These are phyloP conservation scores for Protomyctophum bolini DNA, from an alignment of 2,113 vertebrate species.

Conservation along the genomic window DNA sequence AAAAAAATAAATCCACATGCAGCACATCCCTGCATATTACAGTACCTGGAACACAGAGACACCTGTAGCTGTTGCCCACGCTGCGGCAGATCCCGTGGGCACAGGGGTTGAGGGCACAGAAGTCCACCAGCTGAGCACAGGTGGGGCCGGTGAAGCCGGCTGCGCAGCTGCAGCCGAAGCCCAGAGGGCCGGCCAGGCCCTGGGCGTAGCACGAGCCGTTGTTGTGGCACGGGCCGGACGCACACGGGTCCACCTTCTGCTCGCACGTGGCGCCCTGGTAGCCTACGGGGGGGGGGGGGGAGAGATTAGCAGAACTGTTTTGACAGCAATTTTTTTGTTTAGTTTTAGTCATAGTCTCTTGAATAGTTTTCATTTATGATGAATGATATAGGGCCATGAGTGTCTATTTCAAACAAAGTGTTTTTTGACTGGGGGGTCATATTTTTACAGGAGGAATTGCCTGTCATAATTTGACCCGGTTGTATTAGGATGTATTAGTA, in stretches of 20 bases:
- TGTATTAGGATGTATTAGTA: no score
- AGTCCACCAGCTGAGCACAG: conserved; percentile 91
- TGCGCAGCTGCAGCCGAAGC: conserved; percentile 88
- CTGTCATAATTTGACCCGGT: no score
- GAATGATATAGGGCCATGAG: no score
- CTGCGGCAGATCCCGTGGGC: conserved; percentile 94
- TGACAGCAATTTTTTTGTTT: no score
- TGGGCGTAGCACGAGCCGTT: conserved; percentile 90
- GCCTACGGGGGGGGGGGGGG: conserved; percentile 70
- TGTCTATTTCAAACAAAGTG: no score
- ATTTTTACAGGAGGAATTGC: no score
- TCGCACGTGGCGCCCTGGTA: conserved; percentile 88
- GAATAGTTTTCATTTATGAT: no score
- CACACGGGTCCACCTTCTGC: conserved; percentile 90
- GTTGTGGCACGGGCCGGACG: conserved; percentile 90
- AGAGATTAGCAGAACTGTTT: not conserved
- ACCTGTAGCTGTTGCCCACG: conserved; percentile 95
- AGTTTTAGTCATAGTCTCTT: no score
- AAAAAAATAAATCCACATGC: no score
- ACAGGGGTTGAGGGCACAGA: conserved; percentile 95
- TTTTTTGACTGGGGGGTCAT: no score
- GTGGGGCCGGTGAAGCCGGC: conserved; percentile 91
- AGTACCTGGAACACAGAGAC: conserved; percentile 93
- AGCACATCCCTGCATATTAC: no score
- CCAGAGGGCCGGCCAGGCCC: conserved; percentile 72